Evolutionary conservation across 2,113 vertebrate species (phyloP).

Genomic region (Otolemur garnettii): DNA sequence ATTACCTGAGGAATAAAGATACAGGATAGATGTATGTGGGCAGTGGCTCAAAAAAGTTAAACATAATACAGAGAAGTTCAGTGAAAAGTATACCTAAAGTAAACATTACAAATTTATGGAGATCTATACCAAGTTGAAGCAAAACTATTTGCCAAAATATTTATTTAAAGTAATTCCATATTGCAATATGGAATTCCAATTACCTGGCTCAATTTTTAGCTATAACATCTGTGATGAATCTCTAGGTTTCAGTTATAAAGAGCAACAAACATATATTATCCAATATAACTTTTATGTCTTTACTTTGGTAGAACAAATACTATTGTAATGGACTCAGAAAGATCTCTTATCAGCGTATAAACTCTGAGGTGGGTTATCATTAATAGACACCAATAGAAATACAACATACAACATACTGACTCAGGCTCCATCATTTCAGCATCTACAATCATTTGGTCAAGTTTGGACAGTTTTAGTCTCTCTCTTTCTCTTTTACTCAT

Average conservation of each 20-base stretch:
- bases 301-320: neutral
- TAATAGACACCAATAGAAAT: neutral
- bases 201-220: neutral
- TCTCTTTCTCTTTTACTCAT: neutral
- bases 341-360: neutral
- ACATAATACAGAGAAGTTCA: neutral
- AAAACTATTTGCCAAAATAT: constrained; percentile 36
- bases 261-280: neutral
- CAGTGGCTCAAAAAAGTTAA: constrained; percentile 26
- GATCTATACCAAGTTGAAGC: neutral
- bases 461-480: neutral
- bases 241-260: neutral
- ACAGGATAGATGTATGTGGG: neutral
- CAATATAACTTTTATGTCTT: neutral
- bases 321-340: neutral
- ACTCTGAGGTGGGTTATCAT: neutral
- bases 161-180: constrained; percentile 24
- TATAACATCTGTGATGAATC: neutral
- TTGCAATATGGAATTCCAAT: neutral
- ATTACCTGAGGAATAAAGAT: too few relatives aligned
- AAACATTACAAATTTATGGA: neutral
- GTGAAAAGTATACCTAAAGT: neutral
- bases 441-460: neutral
- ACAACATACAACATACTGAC: neutral
- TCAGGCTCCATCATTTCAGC: neutral